Percentiles rank a stretch among this genome's conserved stretches.
Conservation (phyloP, 2,113 vertebrate genomes). For the Tylochromis polylepis region DNA sequence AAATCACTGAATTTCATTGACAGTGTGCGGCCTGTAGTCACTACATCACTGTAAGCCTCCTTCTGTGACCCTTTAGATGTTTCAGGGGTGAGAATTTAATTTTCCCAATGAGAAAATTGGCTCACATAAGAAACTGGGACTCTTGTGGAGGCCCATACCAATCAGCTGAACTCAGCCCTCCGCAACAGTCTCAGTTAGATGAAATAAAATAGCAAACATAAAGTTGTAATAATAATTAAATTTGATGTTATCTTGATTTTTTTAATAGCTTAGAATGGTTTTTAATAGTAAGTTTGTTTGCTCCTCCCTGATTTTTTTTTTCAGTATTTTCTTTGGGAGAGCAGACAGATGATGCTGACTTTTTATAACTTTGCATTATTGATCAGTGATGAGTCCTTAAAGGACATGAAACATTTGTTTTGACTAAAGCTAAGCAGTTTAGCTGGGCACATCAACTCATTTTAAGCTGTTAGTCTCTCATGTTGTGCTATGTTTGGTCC, state of each 20-base stretch:
- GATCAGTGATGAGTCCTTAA: no score
- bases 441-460: no score
- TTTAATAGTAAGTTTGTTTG: not conserved
- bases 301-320: not conserved
- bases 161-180: not conserved
- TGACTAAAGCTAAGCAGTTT: no score
- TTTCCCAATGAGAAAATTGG: not conserved
- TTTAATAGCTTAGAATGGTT: not conserved
- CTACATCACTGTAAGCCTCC: not conserved
- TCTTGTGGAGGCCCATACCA: not conserved
- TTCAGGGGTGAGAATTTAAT: rapidly evolving
- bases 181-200: rapidly evolving
- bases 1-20: not conserved
- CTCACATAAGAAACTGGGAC: not conserved
- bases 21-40: not conserved
- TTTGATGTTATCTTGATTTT: not conserved
- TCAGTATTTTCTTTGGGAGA: not conserved
- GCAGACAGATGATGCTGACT: not conserved
- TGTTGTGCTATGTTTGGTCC: no score
- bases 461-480: no score
- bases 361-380: no score
- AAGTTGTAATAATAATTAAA: not conserved
- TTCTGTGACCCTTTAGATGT: not conserved
- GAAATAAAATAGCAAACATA: not conserved
- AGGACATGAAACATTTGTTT: no score